Base-by-base conservation (phyloP, 2,797 vertebrate species). In the Gephyroberyx darwinii region DNA sequence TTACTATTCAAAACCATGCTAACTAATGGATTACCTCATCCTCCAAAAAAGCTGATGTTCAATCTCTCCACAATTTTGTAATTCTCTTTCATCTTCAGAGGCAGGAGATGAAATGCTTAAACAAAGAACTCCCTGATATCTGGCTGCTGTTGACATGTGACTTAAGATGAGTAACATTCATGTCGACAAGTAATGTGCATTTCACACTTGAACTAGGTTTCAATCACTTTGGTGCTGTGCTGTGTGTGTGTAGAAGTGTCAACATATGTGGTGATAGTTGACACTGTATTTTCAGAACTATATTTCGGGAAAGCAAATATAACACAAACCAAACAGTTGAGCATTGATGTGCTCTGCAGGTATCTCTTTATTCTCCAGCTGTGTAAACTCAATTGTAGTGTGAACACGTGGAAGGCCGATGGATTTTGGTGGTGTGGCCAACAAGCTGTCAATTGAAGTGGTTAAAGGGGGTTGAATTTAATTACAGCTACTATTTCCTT, bases 21-120 rank as follows among this genome's bases (percentile, higher is more conserved):
- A 73, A 78, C 88, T 89, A 92, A 90, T 92, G 85, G 88, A 92
- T 93, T 91, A 92, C 90, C 90, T 92, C 89, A 93, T 92, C 84
- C 84, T 79, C 74, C 63, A 74, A 89, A 90, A 91, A 91, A 83
- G 81, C 82, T 83, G 57, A 75, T 53, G 78, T 78, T 92, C 82
- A 65, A 69, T 86, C 86, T 88, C 85, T 66, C 69, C 79, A 77
- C 74, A 84, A 80, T 87, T 91, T 89, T 90, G 83, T 91, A 87
- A 93, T 92, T 90, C 90, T 84, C 91, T 93, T 94, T 93, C 86
- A 93, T 93, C 91, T 93, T 90, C 87, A 85, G 84, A 91, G 85
- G 75, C 76, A 81, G 77, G 74, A 85, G 85, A 87, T 81, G 71
- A 76, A 80, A 84, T 85, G 82, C 90, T 90, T 88, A 90, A 90